Conservation (phyloP, 2,888 invertebrate genomes). For the Teleiodes luculella region DNA sequence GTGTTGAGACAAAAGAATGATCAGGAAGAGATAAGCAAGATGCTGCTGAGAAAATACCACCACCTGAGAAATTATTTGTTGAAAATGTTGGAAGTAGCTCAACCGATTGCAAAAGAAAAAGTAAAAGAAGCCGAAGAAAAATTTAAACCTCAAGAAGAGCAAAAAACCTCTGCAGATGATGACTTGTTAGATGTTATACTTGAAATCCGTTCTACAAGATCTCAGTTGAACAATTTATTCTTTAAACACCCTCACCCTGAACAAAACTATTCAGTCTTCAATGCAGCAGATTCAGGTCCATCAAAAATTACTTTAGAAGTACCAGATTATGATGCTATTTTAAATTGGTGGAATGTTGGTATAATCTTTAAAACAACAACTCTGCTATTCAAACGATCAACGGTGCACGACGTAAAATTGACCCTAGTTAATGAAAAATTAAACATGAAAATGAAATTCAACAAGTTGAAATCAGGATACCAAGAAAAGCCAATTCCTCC, state of each 20-base stretch:
- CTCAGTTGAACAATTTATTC: slow-evolving; percentile 43
- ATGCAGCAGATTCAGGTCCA: slow-evolving; percentile 28
- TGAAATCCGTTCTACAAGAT: slow-evolving; percentile 41
- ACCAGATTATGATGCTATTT: slow-evolving; percentile 31
- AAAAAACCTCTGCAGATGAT: background rate
- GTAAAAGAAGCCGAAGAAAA: slow-evolving; percentile 25
- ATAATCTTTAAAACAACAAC: slow-evolving; percentile 29
- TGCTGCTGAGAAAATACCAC: slow-evolving; percentile 34
- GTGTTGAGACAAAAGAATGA: slow-evolving; percentile 33
- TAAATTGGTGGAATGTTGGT: slow-evolving; percentile 41
- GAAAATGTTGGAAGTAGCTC: slow-evolving; percentile 36
- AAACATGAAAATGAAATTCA: background rate
- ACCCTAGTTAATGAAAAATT: slow-evolving; percentile 38
- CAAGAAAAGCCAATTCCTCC: background rate
- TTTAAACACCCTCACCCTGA: slow-evolving; percentile 36
- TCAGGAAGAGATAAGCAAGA: slow-evolving; percentile 28
- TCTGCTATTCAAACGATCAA: slow-evolving; percentile 30
- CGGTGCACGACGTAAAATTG: slow-evolving; percentile 33
- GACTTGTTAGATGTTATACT: slow-evolving; percentile 33
- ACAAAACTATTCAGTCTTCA: slow-evolving; percentile 41
- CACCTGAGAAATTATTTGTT: slow-evolving; percentile 47
- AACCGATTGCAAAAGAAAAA: slow-evolving; percentile 33
- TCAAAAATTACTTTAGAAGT: slow-evolving; percentile 27
- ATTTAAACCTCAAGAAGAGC: slow-evolving; percentile 15
- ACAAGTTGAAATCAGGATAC: background rate